Base-by-base conservation (phyloP, 2,797 vertebrate genomes). In the Steatocranus sp. region DNA sequence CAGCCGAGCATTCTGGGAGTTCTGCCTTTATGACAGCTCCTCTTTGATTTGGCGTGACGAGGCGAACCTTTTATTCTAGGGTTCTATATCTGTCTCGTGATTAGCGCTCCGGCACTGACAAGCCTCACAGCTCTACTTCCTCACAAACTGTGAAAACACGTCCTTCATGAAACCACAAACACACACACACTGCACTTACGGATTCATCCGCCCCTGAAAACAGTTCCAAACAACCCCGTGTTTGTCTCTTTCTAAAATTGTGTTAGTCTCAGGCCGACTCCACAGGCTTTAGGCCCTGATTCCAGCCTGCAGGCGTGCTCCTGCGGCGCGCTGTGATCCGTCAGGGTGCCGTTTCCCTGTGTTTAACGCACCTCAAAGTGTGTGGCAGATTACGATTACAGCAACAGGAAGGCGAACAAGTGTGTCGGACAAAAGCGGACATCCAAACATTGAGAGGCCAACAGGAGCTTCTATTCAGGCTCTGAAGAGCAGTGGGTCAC, bases 321-420 rank as follows among this genome's bases (percentile, higher is more conserved):
- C 1, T 30, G 25, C 2, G 1, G 41, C 1, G 6, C 2, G 2
- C 10, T 27, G 10, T 48, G 41, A 70, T 70, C 15, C 2, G 6
- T 46, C 66, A 46, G 66, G 41, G 23, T 11, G 17, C 43, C 2
- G 1, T 48, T 73, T 48, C 10, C 10, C 43, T 48, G 27, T 27
- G 10, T 73, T 48, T 73, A 30, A 48, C 3, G 4, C 84, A 74
- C 20, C 78, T 77, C 5, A 81, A 92, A 80, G 91, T 84, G 86
- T 90, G 92, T 90, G 89, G 88, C 91, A 94, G 91, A 94, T 94
- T 95, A 94, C 82, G 34, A 92, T 91, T 89, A 92, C 41, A 90
- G 83, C 84, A 84, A 85, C 87, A 93, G 89, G 88, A 94, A 93
- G 88, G 93, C 75, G 86, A 92, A 93, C 90, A 93, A 93, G 93